Conservation (phyloP, 2,888 invertebrate genomes). For the Metellina segmentata region DNA sequence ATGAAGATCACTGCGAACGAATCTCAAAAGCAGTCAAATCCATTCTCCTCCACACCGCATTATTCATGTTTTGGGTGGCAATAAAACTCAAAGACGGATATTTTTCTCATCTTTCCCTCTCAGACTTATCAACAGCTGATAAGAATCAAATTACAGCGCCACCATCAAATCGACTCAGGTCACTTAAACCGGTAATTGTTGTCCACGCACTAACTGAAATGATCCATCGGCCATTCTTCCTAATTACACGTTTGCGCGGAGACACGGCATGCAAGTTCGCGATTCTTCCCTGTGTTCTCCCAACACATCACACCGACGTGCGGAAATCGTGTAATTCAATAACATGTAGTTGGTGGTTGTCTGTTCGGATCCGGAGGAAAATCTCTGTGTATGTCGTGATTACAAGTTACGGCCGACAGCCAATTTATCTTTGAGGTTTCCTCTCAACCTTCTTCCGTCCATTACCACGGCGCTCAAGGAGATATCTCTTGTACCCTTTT, state of each 20-base stretch:
- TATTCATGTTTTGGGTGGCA: not conserved
- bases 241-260: conserved; percentile 59
- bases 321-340: conserved; percentile 65
- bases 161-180: conserved; percentile 3
- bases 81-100: not conserved
- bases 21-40: not conserved
- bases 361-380: conserved; percentile 27
- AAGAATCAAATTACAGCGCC: not conserved
- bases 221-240: conserved; percentile 49
- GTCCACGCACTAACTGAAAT: conserved; percentile 16
- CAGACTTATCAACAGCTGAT: conserved; percentile 6
- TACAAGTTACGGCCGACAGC: conserved; percentile 62
- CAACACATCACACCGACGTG: conserved; percentile 32
- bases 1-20: no score
- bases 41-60: not conserved
- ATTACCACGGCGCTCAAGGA: conserved; percentile 28
- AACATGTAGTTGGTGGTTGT: conserved; percentile 41
- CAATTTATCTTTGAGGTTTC: conserved; percentile 47
- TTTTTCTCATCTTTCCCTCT: not conserved
- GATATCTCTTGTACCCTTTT: conserved; percentile 44
- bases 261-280: conserved; percentile 17
- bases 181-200: conserved; percentile 24
- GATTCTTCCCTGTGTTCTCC: conserved; percentile 56
- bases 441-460: conserved; percentile 28
- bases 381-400: conserved; percentile 37